Evolutionary conservation across 2,113 vertebrate species (phyloP).

Genomic region (Zapus hudsonius): DNA sequence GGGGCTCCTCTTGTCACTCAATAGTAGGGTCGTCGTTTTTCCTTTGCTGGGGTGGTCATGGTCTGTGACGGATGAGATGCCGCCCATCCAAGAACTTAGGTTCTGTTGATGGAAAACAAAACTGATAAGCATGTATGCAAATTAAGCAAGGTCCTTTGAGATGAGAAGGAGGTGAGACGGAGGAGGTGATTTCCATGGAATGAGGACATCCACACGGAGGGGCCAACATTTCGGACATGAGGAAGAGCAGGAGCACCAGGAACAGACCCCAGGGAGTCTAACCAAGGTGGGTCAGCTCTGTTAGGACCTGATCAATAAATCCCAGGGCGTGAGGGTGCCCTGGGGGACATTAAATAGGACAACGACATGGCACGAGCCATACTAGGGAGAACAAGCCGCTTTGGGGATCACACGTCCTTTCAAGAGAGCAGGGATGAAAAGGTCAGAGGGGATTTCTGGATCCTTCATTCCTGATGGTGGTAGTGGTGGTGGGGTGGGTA

Average conservation of each 20-base stretch:
- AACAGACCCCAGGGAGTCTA: neutral
- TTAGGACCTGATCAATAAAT: neutral
- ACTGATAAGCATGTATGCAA: neutral
- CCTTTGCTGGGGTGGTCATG: neutral
- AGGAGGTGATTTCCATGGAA: neutral
- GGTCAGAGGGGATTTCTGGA: neutral
- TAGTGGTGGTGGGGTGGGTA: neutral
- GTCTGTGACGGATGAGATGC: neutral
- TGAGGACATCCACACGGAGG: neutral
- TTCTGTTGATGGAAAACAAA: neutral
- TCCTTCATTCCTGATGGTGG: neutral
- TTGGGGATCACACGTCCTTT: neutral
- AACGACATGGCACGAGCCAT: neutral
- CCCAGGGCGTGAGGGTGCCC: neutral
- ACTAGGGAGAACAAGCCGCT: accelerated
- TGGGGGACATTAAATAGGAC: neutral
- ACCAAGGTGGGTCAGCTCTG: neutral
- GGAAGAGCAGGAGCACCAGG: neutral
- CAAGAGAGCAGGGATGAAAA: neutral
- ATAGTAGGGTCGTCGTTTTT: too few relatives aligned
- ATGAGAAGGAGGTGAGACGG: neutral
- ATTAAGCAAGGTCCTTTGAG: neutral
- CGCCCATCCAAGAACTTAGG: neutral
- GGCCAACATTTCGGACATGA: neutral
- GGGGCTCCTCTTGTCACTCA: neutral